A percentile compares a stretch with the other conserved stretches of the same genome.
Evolutionary conservation across 2,888 invertebrate genomes (phyloP).

Genomic region (Pseudanteris insignis): DNA sequence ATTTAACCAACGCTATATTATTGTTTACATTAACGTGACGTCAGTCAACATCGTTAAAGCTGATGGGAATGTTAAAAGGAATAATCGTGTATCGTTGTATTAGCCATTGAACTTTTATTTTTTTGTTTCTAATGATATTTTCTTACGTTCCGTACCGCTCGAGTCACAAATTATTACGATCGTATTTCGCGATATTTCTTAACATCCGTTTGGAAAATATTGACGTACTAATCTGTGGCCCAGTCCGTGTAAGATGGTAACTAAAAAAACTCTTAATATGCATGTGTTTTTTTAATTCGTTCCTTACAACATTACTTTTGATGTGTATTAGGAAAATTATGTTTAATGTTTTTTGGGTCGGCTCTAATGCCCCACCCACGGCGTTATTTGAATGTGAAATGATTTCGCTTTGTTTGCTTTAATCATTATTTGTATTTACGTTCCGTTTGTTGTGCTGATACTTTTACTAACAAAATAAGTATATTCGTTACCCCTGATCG

Average conservation of each 20-base stretch:
- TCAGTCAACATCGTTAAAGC: too few relatives aligned
- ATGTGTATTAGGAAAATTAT: conserved; percentile 57
- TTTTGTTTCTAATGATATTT: conserved; percentile 19
- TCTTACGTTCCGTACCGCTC: conserved; percentile 16
- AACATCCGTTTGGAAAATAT: conserved; percentile 6
- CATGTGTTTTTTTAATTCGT: conserved; percentile 24
- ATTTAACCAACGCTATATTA: too few relatives aligned
- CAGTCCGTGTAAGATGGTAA: not conserved
- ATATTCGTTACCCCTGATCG: conserved; percentile 44
- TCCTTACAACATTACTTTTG: conserved; percentile 21
- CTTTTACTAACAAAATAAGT: conserved; percentile 2
- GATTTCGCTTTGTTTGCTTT: conserved; percentile 42
- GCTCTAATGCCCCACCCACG: conserved; percentile 1
- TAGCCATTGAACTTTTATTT: too few relatives aligned
- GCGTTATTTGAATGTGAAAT: conserved; percentile 25
- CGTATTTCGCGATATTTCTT: conserved; percentile 1
- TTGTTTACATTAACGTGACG: too few relatives aligned
- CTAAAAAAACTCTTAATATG: conserved; percentile 12
- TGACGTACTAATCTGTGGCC: conserved; percentile 42
- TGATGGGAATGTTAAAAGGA: too few relatives aligned
- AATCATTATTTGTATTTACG: conserved; percentile 47
- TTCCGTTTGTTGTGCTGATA: conserved; percentile 39
- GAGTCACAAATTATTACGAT: conserved; percentile 43
- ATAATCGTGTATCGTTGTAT: too few relatives aligned
- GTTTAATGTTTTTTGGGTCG: conserved; percentile 58